Evolutionary conservation across 1,140 invertebrate genomes (phyloP).

Genomic region (Sesamia nonagrioides): DNA sequence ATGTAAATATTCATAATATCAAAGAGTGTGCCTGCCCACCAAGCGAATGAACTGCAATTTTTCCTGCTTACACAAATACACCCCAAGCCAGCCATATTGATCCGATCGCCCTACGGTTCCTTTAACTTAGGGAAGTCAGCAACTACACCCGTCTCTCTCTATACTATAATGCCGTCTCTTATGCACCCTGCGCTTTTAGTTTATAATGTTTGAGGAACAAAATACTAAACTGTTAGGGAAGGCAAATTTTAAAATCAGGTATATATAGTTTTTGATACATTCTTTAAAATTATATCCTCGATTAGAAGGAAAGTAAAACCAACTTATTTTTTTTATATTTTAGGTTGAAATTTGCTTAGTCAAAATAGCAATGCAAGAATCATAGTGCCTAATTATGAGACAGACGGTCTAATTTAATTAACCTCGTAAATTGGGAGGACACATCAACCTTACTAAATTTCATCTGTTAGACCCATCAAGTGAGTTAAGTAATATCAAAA

Average conservation of each 20-base stretch:
- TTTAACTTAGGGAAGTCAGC: constrained; percentile 37
- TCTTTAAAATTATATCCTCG: background rate
- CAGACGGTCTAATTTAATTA: constrained; percentile 6
- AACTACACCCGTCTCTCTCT: constrained; percentile 11
- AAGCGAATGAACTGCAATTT: constrained; percentile 45
- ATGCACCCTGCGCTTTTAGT: constrained; percentile 24
- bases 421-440: constrained; percentile 28
- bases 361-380: too few relatives aligned
- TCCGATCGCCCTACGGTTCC: constrained; percentile 31
- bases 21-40: background rate
- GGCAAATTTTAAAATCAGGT: background rate
- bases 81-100: constrained; percentile 43
- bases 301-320: too few relatives aligned
- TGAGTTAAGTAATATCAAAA: background rate
- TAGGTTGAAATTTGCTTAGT: too few relatives aligned
- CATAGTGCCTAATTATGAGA: background rate
- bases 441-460: constrained; percentile 15
- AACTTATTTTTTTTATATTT: too few relatives aligned
- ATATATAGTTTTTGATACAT: background rate
- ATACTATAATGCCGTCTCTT: background rate
- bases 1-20: too few relatives aligned
- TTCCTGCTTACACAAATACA: constrained; percentile 29
- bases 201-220: background rate
- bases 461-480: background rate
- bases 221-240: background rate